A percentile compares a stretch with the other conserved stretches of the same genome.
These are phyloP conservation scores for Dolichallabes microphthalmus DNA, from an alignment of 2,113 vertebrate genomes.

Conservation along the genomic window DNA sequence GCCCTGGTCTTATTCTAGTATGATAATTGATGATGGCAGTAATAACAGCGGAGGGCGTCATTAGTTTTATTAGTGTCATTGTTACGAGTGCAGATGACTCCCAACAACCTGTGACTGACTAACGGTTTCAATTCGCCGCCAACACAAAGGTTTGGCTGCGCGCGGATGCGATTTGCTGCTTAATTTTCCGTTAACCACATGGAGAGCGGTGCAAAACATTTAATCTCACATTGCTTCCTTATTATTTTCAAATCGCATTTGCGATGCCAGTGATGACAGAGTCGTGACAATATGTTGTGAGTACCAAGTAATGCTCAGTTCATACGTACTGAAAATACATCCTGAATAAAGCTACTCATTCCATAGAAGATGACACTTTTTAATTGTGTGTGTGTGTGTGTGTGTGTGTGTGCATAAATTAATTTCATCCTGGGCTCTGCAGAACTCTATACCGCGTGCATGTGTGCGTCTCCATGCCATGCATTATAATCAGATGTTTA, in stretches of 20 bases:
- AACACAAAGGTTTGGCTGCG: slow-evolving; percentile 12
- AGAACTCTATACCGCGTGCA: neutral
- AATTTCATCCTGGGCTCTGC: neutral
- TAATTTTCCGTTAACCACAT: neutral
- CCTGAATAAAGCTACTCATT: neutral
- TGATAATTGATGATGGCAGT: slow-evolving; percentile 39
- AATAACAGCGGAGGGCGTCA: slow-evolving; percentile 36
- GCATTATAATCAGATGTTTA: slow-evolving; percentile 11
- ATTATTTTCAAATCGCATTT: neutral
- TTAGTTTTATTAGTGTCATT: slow-evolving; percentile 33
- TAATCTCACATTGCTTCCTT: neutral
- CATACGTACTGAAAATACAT: neutral
- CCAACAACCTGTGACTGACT: slow-evolving; percentile 36
- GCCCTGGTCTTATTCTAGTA: slow-evolving; percentile 29
- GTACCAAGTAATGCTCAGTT: neutral
- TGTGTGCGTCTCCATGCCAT: neutral
- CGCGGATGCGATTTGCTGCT: neutral
- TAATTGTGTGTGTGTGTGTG: no score
- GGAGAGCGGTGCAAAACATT: neutral
- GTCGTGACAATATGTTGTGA: neutral
- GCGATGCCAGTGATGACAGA: neutral
- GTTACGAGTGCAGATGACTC: slow-evolving; percentile 19
- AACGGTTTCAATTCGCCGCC: slow-evolving; percentile 20
- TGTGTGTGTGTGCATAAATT: neutral
- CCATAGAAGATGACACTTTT: neutral